Evolutionary conservation across 2,888 invertebrate species (phyloP).

Genomic region (Ryuthela nishihirai): DNA sequence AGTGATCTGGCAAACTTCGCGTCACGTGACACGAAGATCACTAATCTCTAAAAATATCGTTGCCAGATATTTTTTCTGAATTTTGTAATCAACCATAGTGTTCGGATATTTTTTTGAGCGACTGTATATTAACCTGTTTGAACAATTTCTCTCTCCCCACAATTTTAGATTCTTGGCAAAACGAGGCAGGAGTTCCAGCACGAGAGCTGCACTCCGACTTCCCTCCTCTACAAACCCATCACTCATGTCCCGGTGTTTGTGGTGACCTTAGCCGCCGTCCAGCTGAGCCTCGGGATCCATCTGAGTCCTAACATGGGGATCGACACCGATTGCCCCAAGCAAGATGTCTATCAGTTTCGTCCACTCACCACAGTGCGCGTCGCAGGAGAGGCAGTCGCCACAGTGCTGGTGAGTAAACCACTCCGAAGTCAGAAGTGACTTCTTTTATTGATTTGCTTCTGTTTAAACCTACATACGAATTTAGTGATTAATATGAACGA

Average conservation of each 20-base stretch:
- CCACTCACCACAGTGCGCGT: constrained; percentile 30
- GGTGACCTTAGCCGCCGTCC: constrained; percentile 32
- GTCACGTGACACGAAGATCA: no score
- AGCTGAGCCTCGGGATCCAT: constrained; percentile 36
- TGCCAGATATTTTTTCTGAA: neutral
- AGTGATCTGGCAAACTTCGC: no score
- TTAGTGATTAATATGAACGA: no score
- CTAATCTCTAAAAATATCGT: no score
- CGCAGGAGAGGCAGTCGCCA: constrained; percentile 38
- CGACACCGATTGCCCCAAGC: constrained; percentile 9
- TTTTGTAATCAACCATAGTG: neutral
- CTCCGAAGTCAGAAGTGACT: neutral
- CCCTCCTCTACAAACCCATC: constrained; percentile 20
- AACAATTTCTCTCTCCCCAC: neutral
- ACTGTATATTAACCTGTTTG: neutral
- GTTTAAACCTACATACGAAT: no score
- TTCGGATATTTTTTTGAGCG: neutral
- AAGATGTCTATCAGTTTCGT: constrained; percentile 13
- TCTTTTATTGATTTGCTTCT: no score
- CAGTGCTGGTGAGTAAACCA: constrained; percentile 25
- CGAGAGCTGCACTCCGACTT: constrained; percentile 27
- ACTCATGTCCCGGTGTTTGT: constrained; percentile 38
- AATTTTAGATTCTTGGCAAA: constrained; percentile 19
- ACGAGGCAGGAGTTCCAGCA: constrained; percentile 33
- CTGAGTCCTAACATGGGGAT: constrained; percentile 28